Conservation (phyloP, 2,113 vertebrate genomes). For the Zosterops hypoxanthus region DNA sequence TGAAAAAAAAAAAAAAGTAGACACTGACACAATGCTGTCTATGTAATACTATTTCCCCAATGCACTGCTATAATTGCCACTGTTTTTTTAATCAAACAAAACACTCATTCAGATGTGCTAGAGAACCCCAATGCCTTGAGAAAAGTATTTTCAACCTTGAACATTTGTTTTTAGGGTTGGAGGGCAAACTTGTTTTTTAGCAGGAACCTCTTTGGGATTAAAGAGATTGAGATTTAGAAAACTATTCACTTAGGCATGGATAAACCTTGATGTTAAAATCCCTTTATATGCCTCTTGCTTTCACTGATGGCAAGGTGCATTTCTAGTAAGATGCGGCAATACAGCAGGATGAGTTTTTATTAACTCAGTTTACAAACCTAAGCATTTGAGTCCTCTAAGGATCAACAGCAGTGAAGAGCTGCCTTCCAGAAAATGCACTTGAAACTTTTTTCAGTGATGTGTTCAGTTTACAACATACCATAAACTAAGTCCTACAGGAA, state of each 20-base stretch:
- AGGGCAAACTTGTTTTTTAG: background rate
- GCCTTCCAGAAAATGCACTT: background rate
- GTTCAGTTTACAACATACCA: background rate
- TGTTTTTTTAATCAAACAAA: background rate
- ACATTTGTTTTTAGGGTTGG: background rate
- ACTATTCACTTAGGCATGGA: background rate
- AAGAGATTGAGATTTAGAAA: conserved; percentile 28
- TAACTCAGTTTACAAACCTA: background rate
- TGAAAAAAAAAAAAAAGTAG: background rate
- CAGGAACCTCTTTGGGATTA: background rate
- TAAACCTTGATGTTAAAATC: conserved; percentile 45
- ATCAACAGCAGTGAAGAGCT: background rate
- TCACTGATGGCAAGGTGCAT: background rate
- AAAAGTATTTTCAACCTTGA: background rate
- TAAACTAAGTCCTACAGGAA: background rate
- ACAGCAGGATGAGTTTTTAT: conserved; percentile 25
- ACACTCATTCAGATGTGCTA: background rate
- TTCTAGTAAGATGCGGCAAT: conserved; percentile 4
- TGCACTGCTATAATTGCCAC: background rate
- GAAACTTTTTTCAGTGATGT: background rate
- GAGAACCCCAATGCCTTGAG: background rate
- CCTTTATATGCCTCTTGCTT: conserved; percentile 19
- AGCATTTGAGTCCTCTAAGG: conserved; percentile 2
- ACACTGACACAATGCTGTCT: background rate
- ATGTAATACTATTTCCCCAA: background rate